phyloP scores from a whole-genome alignment of 2,888 invertebrate genomes.

The Linhomoeus sp. region DNA sequence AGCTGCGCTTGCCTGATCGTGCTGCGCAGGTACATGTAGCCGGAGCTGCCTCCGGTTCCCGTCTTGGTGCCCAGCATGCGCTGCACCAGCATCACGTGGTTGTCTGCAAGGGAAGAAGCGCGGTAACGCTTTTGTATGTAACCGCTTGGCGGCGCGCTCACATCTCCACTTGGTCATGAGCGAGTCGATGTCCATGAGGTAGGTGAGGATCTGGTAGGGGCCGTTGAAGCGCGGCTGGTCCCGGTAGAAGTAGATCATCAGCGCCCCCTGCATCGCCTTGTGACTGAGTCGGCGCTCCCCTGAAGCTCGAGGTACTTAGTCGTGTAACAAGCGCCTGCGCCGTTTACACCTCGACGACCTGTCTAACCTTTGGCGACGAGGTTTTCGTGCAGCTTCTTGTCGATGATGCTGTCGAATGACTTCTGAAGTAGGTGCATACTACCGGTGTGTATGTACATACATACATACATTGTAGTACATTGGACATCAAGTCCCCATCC shows the following conservation, averaged over 20 bases:
- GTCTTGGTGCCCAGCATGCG: conserved; percentile 93
- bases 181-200: conserved; percentile 93
- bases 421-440: conserved; percentile 4
- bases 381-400: conserved; percentile 58
- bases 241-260: conserved; percentile 89
- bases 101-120: conserved; percentile 44
- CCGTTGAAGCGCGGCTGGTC: conserved; percentile 94
- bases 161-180: conserved; percentile 97
- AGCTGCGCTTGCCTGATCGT: conserved; percentile 64
- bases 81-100: conserved; percentile 94
- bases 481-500: no score
- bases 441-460: no score
- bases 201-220: conserved; percentile 77
- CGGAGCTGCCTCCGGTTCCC: conserved; percentile 93
- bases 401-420: conserved; percentile 14
- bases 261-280: conserved; percentile 78
- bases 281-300: conserved; percentile 65
- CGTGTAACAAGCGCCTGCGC: background rate
- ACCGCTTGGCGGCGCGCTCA: conserved; percentile 35
- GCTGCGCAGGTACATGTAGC: conserved; percentile 87
- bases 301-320: conserved; percentile 8
- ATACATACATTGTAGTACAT: no score
- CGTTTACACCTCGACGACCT: background rate
- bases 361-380: conserved; percentile 50
- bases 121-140: background rate